These are phyloP conservation scores for Apomyelois bistriatella DNA, from an alignment of 2,888 invertebrate genomes.

Conservation along the genomic window DNA sequence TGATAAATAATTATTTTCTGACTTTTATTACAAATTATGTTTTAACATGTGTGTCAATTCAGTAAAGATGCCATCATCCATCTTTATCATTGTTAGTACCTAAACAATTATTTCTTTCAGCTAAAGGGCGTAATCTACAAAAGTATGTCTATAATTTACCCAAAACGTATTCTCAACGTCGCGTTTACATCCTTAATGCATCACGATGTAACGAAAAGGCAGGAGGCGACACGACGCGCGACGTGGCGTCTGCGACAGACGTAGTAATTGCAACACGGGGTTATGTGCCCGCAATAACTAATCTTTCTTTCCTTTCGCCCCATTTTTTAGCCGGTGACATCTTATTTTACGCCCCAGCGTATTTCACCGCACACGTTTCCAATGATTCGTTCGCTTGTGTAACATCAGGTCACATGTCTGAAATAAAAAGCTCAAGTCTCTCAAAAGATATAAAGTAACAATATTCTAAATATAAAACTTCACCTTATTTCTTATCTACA, in stretches of 20 bases:
- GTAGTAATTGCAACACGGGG: constrained; percentile 45
- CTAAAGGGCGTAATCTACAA: no score
- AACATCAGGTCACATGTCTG: constrained; percentile 29
- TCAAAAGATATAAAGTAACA: no score
- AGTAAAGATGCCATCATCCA: no score
- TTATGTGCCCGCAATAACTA: constrained; percentile 50
- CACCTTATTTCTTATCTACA: no score
- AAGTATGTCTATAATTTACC: not conserved
- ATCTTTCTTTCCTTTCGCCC: constrained; percentile 44
- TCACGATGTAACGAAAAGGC: constrained; percentile 4
- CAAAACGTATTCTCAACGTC: not conserved
- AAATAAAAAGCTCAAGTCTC: constrained; percentile 23
- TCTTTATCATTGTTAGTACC: no score
- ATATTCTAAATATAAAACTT: no score
- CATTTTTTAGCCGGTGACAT: constrained; percentile 59
- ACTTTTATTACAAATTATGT: no score
- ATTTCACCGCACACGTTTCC: constrained; percentile 39
- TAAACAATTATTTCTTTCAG: no score
- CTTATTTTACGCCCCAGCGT: constrained; percentile 53
- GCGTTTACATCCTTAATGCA: not conserved
- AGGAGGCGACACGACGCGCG: constrained; percentile 9
- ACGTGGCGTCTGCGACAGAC: constrained; percentile 26
- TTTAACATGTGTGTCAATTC: no score
- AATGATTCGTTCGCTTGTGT: constrained; percentile 32
- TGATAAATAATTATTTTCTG: no score